Base-by-base conservation (phyloP, 2,797 vertebrate genomes). In the Cygnus olor region DNA sequence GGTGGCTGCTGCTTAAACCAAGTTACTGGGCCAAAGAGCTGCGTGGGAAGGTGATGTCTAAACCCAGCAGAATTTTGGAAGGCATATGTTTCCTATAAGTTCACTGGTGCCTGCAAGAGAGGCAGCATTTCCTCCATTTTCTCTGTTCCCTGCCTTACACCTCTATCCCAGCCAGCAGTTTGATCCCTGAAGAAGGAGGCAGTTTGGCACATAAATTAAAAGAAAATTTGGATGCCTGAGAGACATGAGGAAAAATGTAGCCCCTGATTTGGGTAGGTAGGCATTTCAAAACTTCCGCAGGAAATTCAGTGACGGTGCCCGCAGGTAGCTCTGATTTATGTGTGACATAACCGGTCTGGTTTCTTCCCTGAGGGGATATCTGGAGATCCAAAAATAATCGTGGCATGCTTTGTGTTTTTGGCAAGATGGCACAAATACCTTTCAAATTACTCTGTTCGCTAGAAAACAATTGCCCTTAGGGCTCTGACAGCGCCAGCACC, bases 381-480 rank as follows among this genome's bases (percentile, higher is more conserved):
- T 85, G 80, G 32, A 17, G n/a, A 15, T 34, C 94, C 90, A 95
- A 96, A 96, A 96, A 94, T 95, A 97, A 57, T 61, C 0, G 0
- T 95, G 94, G 85, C 95, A 94, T 47, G 21, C 45, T 92, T 88
- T 78, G 78, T 96, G 83, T 64, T 96, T 97, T 93, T 90, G 80
- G 85, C 93, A 94, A 88, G 95, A 86, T 44, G 60, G 80, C 60
- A 85, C 85, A 94, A 94, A 97, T 96, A 90, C 60, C 90, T 97
- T 94, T 96, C 78, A 88, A 95, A 91, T 84, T 95, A 95, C 95
- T 94, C 91, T n/a, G 34, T 77, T 95, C 80, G 36, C 91, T 66
- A 68, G 89, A 85, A 96, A 94, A 96, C 95, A 95, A 96, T 97
- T 77, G 49, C 2, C 6, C 53, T 87, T 72, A 45, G 19, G 42